Conservation (phyloP, 2,888 invertebrate species). For the Brenthis hecate region DNA sequence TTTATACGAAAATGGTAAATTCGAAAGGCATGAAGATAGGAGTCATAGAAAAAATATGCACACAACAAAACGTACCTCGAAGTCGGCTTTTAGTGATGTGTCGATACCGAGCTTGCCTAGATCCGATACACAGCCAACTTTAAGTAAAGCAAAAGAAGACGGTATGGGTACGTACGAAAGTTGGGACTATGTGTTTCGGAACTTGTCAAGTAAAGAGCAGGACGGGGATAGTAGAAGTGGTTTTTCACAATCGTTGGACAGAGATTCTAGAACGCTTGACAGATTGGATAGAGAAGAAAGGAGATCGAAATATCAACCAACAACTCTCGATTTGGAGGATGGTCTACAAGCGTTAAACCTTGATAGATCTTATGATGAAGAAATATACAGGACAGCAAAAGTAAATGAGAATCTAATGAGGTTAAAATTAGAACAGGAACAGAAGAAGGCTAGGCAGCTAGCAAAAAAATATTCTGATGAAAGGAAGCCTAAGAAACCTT, state of each 20-base stretch:
- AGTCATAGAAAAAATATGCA: conserved; percentile 52
- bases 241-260: conserved; percentile 77
- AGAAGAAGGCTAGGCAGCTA: conserved; percentile 61
- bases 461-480: conserved; percentile 64
- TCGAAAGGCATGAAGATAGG: conserved; percentile 60
- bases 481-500: conserved; percentile 56
- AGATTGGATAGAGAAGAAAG: conserved; percentile 71
- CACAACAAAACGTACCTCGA: conserved; percentile 59
- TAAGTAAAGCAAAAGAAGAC: conserved; percentile 83
- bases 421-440: conserved; percentile 70
- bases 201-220: conserved; percentile 88
- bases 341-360: conserved; percentile 79
- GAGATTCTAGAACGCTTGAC: conserved; percentile 74
- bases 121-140: conserved; percentile 73
- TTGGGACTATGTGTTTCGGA: conserved; percentile 91
- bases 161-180: conserved; percentile 87
- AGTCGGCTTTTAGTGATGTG: conserved; percentile 70
- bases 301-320: conserved; percentile 74
- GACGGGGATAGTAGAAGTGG: conserved; percentile 86
- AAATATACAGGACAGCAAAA: conserved; percentile 74
- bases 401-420: conserved; percentile 77
- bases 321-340: conserved; percentile 81
- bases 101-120: conserved; percentile 71
- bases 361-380: conserved; percentile 71
- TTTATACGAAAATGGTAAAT: conserved; percentile 68